Percentiles rank a stretch among this genome's conserved stretches.
Conservation (phyloP, 2,888 invertebrate species). For the Merodon equestris region DNA sequence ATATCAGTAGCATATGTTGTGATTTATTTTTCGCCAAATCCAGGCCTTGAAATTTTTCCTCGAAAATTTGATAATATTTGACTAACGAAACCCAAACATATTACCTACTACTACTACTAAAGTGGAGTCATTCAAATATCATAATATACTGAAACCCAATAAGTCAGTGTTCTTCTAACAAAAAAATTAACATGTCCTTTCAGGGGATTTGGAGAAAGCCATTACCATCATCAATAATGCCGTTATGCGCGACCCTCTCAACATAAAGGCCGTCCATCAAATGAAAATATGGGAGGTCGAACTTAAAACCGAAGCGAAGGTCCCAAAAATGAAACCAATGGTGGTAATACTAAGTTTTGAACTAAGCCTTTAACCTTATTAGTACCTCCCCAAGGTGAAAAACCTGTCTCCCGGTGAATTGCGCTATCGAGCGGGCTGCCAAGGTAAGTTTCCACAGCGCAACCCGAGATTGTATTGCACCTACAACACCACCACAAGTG, state of each 20-base stretch:
- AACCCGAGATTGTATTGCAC: constrained; percentile 70
- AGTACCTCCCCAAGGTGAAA: background rate
- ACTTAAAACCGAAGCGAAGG: constrained; percentile 20
- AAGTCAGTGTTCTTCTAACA: no score
- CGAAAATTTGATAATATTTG: no score
- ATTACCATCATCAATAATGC: no score
- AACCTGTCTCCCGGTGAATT: background rate
- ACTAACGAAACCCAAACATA: no score
- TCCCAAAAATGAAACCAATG: background rate
- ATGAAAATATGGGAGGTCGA: constrained; percentile 37
- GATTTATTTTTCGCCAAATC: no score
- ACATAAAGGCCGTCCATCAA: constrained; percentile 24
- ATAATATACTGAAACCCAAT: no score
- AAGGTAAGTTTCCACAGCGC: constrained; percentile 70
- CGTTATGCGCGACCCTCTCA: constrained; percentile 1
- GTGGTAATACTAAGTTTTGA: constrained; percentile 10
- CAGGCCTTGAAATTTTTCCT: no score
- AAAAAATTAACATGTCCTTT: no score
- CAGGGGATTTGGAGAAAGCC: no score
- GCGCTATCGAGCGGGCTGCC: constrained; percentile 71
- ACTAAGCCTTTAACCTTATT: background rate
- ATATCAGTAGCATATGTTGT: no score
- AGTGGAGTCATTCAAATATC: no score
- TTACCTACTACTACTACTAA: no score
- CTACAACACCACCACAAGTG: constrained; percentile 73